Base-by-base conservation (phyloP, 1,140 invertebrate species). In the Magallana angulata region DNA sequence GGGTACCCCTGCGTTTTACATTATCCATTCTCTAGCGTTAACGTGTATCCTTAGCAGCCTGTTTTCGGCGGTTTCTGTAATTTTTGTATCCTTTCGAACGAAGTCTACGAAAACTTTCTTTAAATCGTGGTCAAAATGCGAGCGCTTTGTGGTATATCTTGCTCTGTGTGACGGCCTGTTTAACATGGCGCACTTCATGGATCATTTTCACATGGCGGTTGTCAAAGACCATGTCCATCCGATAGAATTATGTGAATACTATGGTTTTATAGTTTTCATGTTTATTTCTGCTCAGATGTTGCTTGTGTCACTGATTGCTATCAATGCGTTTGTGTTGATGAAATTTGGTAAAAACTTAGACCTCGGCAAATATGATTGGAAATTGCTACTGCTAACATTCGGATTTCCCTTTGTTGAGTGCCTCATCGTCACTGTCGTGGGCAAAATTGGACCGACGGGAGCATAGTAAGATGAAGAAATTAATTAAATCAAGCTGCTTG, bases 301-400 rank as follows among this genome's bases (percentile, higher is more conserved):
- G 7, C 88, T 90, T 86, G 90, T 90, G 5, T 87, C 87, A n/a
- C 82, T 90, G 7, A 87, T 90, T 7, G 88, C 90, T 7, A 88
- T 90, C 0, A 90, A 90, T 60, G 90, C 90, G 4, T 90, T 90
- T 76, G 87, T 88, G 71, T 83, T 90, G 57, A 88, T 90, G 59
- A 87, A 85, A 36, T 90, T 89, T 59, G 36, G 85, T 14, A 88
- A 87, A 24, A 80, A 89, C 48, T 9, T 90, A 12, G 76, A 88
- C 56, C 87, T 90, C 60, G 90, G 90, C 7, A 88, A 68, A 30
- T 80, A 62, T 30, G 90, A 90, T 24, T 90, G 88, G 90, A 85
- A 80, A 71, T 80, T 90, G 5, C 76, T 89, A 4, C 30, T 60
- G 0, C 87, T 85, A 58, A 88, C 85, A 16, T 90, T 88, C 18